Base-by-base conservation (phyloP, 2,888 invertebrate genomes). In the Eilema griseolum region DNA sequence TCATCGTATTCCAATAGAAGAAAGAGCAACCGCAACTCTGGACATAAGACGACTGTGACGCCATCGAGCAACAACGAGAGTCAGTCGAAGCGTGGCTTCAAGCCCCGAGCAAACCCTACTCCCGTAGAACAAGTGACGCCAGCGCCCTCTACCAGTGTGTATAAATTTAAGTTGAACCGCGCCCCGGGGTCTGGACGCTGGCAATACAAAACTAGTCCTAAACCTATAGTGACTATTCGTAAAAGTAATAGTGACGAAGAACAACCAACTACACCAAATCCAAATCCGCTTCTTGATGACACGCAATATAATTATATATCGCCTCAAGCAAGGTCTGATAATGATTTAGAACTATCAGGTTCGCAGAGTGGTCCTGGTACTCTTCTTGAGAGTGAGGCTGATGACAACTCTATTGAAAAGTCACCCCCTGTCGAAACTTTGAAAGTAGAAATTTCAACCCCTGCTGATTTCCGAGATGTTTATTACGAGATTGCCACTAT, bases 401-500 rank as follows among this genome's bases (percentile, higher is more conserved):
- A 96, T 70, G 96, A 96, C 81, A 96, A 96, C 88, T 96, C 96
- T 77, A 95, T 96, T 71, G 96, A 96, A 85, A 96, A 96, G 82
- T 96, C 96, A 64, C 96, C 96, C 41, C 96, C 97, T 31, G 95
- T 98, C 3, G 98, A 98, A 93, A 98, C 98, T 3, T 93, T 98
- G 68, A 98, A 98, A 90, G 97, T 98, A 12, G 98, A 98, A 91
- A 98, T 98, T 82, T 98, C 98, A 0, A 98, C 98, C 1, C 98
- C 98, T 1, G 97, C 97, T 37, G 98, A 98, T 89, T 98, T 98
- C 85, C 97, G 96, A 88, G 98, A 98, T 90, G 96, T 97, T 78
- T 98, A 98, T 87, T 98, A 98, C 87, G 98, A 98, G 95, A 98
- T 98, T 83, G 98, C 98, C 57, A 98, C 98, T 3, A 97, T 98